Base-by-base conservation (phyloP, 2,797 vertebrate genomes). In the Delichon dasypus region DNA sequence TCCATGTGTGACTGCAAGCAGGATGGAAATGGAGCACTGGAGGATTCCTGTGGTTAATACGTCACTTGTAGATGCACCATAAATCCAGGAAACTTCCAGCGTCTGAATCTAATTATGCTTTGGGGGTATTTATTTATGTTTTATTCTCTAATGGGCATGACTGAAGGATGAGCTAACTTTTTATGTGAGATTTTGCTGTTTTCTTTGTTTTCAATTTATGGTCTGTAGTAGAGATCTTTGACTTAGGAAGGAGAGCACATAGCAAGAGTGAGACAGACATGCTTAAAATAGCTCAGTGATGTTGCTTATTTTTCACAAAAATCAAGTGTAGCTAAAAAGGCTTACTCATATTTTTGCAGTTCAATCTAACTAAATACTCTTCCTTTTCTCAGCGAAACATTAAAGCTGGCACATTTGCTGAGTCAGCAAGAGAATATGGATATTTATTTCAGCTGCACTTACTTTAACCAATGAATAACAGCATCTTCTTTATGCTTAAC, bases 101-200 rank as follows among this genome's bases (percentile, higher is more conserved):
- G 94, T 47, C 96, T 96, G 87, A 81, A 93, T 82, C 80, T 73
- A 91, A 97, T 97, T 92, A 95, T 61, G 80, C 66, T 92, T 77
- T 34, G 40, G 82, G 65, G 91, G 51, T 76, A 95, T 93, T 95
- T 92, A 90, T 95, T 95, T 95, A 62, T 95, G 80, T 71, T 95
- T 89, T 80, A 91, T 90, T 93, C 86, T 93, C 87, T 91, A 92
- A 86, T 45, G 70, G 76, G 79, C 82, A 94, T 92, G 92, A 84
- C 90, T 90, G 92, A 77, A 92, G 85, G 91, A 93, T 92, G 89
- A 95, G 76, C 66, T 94, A 95, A 95, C 34, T 89, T 96, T 87
- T 84, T 32, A 70, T 66, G 70, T 72, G 84, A 91, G 47, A 62
- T 85, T 95, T 93, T 89, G 50, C 68, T 83, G 42, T 66, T 95